These are phyloP conservation scores for Agrotis exclamationis DNA, from an alignment of 2,888 invertebrate species.

Conservation along the genomic window DNA sequence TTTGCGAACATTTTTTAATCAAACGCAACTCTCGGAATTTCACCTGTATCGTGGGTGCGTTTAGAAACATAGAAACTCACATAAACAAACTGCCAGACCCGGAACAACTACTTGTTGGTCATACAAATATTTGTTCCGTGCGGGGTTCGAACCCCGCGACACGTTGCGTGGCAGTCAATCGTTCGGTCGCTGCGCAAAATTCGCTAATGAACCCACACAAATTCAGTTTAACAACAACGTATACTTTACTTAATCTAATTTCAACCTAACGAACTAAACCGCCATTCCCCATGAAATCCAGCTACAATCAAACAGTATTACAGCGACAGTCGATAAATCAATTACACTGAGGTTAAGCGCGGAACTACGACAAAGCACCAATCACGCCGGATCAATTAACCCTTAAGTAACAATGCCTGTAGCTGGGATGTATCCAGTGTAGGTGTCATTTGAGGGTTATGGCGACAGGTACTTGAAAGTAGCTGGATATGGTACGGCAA, in stretches of 20 bases:
- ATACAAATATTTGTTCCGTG: no score
- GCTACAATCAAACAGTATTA: conserved; percentile 40
- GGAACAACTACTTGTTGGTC: no score
- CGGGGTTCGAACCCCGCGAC: no score
- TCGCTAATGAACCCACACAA: not conserved
- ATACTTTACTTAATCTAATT: conserved; percentile 1
- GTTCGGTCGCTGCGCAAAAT: no score
- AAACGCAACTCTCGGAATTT: no score
- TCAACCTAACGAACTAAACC: conserved; percentile 6
- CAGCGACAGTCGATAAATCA: conserved; percentile 50
- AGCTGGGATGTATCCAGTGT: conserved; percentile 22
- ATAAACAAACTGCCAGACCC: no score
- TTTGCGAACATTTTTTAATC: no score
- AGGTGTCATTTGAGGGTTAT: conserved; percentile 16
- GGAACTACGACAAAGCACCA: conserved; percentile 56
- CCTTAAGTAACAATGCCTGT: conserved; percentile 69
- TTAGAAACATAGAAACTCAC: no score
- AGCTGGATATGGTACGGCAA: not conserved
- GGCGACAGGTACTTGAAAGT: not conserved
- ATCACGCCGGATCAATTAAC: conserved; percentile 72
- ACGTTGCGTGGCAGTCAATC: no score
- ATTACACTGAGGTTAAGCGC: conserved; percentile 49
- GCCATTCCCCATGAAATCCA: conserved; percentile 2
- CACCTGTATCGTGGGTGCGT: no score
- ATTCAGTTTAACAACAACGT: not conserved